Percentiles rank a stretch among this genome's conserved stretches.
Evolutionary conservation across 2,888 invertebrate species (phyloP).

Genomic region (Drosophila eohydei): DNA sequence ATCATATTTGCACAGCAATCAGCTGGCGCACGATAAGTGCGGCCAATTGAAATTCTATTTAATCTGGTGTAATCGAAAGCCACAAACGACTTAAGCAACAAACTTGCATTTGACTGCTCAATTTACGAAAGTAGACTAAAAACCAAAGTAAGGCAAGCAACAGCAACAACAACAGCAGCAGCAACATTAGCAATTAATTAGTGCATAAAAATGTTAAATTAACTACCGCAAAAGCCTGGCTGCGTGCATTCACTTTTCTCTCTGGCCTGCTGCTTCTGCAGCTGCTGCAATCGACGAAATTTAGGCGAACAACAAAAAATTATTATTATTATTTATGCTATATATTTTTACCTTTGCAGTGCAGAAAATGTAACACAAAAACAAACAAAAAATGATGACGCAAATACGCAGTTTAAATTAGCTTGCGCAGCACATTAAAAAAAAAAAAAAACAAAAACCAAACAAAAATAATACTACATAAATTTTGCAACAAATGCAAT

Average conservation of each 20-base stretch:
- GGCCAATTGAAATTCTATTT: conserved; percentile 8
- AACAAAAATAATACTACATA: conserved; percentile 1
- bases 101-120: conserved; percentile 49
- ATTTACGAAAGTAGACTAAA: conserved; percentile 16
- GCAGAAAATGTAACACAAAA: conserved; percentile 56
- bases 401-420: conserved; percentile 60
- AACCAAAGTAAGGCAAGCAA: conserved; percentile 27
- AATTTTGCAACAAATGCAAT: conserved; percentile 65
- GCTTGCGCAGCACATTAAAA: conserved; percentile 41
- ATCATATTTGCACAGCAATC: conserved; percentile 2
- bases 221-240: conserved; percentile 60
- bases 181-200: conserved; percentile 77
- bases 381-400: conserved; percentile 59
- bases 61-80: conserved; percentile 21
- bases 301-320: conserved; percentile 22
- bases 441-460: neutral
- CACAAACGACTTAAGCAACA: conserved; percentile 76
- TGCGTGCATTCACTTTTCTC: conserved; percentile 77
- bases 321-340: conserved; percentile 1
- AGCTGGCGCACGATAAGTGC: conserved; percentile 25
- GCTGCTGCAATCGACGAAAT: conserved; percentile 40
- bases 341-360: conserved; percentile 13
- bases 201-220: conserved; percentile 83
- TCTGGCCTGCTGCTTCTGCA: conserved; percentile 40
- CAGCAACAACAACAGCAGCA: conserved; percentile 6